These are phyloP conservation scores for Sinohyriopsis cumingii DNA, from an alignment of 2,888 invertebrate species.

Conservation along the genomic window DNA sequence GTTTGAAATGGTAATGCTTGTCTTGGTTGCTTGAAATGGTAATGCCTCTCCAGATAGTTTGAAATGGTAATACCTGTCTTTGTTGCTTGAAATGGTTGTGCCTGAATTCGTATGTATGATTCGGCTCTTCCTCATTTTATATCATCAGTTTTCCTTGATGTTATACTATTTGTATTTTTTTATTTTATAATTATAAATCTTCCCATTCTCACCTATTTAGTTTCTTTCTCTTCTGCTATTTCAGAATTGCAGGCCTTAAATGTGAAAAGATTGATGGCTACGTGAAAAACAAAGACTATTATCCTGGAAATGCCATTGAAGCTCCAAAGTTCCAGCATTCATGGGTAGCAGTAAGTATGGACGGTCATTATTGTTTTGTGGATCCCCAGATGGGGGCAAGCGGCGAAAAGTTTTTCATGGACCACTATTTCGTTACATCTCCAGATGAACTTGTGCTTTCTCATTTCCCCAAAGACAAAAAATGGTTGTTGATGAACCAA, in stretches of 20 bases:
- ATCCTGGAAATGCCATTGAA: constrained; percentile 54
- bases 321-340: constrained; percentile 46
- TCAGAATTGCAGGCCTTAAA: constrained; percentile 52
- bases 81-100: too few relatives aligned
- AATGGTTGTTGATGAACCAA: constrained; percentile 56
- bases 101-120: too few relatives aligned
- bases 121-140: too few relatives aligned
- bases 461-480: constrained; percentile 58
- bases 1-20: too few relatives aligned
- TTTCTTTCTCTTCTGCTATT: constrained; percentile 5
- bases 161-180: too few relatives aligned
- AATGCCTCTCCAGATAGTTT: too few relatives aligned
- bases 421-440: constrained; percentile 58
- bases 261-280: constrained; percentile 57
- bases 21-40: too few relatives aligned
- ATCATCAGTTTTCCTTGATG: too few relatives aligned
- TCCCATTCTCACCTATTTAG: too few relatives aligned
- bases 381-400: constrained; percentile 52
- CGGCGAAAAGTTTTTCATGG: constrained; percentile 53
- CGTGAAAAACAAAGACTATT: constrained; percentile 52
- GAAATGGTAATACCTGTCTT: too few relatives aligned
- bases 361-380: constrained; percentile 52
- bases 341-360: constrained; percentile 56
- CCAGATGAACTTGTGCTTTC: constrained; percentile 58
- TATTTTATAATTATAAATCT: too few relatives aligned